phyloP scores from a whole-genome alignment of 2,888 invertebrate species.

The Polymixis lichenea region DNA sequence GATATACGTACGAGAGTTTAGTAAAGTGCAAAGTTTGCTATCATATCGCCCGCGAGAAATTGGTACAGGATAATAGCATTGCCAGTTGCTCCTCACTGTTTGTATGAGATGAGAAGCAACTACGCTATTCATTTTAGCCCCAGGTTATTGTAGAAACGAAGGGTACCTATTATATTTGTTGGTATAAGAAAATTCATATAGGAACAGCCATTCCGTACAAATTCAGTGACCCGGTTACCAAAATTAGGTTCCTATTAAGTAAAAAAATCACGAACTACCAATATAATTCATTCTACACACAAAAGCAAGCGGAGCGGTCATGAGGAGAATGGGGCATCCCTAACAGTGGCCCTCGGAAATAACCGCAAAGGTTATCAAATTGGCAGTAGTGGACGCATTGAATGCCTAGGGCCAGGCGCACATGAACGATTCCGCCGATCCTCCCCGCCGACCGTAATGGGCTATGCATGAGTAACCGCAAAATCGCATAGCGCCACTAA shows the following conservation, averaged over 20 bases:
- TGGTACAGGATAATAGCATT: conserved; percentile 43
- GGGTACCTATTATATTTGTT: background rate
- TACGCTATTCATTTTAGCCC: conserved; percentile 1
- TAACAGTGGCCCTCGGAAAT: conserved; percentile 65
- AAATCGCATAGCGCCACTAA: conserved; percentile 61
- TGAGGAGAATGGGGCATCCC: conserved; percentile 57
- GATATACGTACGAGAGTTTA: conserved; percentile 47
- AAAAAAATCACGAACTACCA: conserved; percentile 54
- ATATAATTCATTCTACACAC: conserved; percentile 58
- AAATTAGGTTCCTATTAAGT: conserved; percentile 55
- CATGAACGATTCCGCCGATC: conserved; percentile 63
- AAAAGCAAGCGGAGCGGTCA: conserved; percentile 61
- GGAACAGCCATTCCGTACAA: conserved; percentile 20
- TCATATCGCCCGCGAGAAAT: conserved; percentile 52
- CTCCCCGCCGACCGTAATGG: conserved; percentile 56
- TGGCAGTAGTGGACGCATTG: conserved; percentile 68
- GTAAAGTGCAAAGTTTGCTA: conserved; percentile 59
- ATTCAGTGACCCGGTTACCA: conserved; percentile 46
- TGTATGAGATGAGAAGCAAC: conserved; percentile 28
- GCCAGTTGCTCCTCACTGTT: conserved; percentile 39
- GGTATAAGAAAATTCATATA: conserved; percentile 5
- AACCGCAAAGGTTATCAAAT: conserved; percentile 71
- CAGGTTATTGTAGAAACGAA: conserved; percentile 23
- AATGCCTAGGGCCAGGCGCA: conserved; percentile 65
- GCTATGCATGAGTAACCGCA: conserved; percentile 66